These are phyloP conservation scores for Umimayanthus chanpuru DNA, from an alignment of 92 coral and sea anemone species.

Conservation along the genomic window DNA sequence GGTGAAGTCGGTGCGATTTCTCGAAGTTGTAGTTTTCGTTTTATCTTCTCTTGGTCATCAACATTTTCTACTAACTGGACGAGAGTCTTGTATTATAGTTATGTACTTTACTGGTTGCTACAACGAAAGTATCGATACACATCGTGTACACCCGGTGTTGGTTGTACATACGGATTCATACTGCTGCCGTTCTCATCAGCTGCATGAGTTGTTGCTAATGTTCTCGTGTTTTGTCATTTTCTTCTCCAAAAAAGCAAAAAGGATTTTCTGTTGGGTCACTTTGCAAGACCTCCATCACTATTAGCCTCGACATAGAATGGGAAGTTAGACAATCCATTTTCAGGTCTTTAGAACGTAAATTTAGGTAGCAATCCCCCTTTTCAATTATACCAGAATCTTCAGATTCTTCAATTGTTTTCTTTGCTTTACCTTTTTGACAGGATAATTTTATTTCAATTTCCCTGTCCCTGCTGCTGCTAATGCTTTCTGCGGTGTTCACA, in stretches of 20 bases:
- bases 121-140: too few relatives aligned
- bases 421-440: conserved; percentile 16
- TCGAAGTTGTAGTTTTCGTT: background rate
- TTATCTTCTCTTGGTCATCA: background rate
- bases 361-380: background rate
- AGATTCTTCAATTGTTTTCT: conserved; percentile 14
- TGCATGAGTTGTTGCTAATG: too few relatives aligned
- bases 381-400: conserved; percentile 15
- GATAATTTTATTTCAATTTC: conserved; percentile 23
- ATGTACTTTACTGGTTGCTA: too few relatives aligned
- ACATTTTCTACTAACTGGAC: background rate
- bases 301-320: conserved; percentile 1
- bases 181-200: too few relatives aligned
- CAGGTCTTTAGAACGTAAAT: conserved; percentile 1
- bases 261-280: too few relatives aligned
- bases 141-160: too few relatives aligned
- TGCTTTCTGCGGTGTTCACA: background rate
- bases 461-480: conserved; percentile 26
- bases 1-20: conserved; percentile 11
- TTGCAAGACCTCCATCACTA: too few relatives aligned
- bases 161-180: too few relatives aligned
- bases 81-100: too few relatives aligned
- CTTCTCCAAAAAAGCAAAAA: too few relatives aligned
- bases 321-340: conserved; percentile 12
- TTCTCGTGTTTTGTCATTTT: too few relatives aligned